Conservation (phyloP, 2,888 invertebrate genomes). For the Abscondita cerata region DNA sequence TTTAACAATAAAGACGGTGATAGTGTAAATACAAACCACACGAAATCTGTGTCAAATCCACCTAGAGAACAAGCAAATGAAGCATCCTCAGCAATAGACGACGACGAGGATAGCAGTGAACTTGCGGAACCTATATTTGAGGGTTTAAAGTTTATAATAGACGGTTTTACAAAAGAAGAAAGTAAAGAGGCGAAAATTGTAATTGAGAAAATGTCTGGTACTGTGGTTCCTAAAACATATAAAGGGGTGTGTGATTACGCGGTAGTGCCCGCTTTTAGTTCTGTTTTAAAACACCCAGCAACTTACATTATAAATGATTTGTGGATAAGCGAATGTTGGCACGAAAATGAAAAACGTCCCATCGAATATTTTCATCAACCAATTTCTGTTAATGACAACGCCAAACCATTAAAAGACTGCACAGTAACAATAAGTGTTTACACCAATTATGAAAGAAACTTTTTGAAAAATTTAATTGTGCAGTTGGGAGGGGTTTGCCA, state of each 20-base stretch:
- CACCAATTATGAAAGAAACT: constrained; percentile 74
- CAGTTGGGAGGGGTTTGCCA: constrained; percentile 72
- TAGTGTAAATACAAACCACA: background rate
- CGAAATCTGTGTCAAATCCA: background rate
- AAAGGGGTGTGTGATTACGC: constrained; percentile 69
- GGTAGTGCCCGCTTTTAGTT: constrained; percentile 63
- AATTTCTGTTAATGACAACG: constrained; percentile 59
- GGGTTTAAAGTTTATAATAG: constrained; percentile 54
- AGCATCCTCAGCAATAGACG: constrained; percentile 20
- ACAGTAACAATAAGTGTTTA: constrained; percentile 84
- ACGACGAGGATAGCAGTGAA: constrained; percentile 25
- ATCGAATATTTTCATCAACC: constrained; percentile 78
- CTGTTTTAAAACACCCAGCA: constrained; percentile 49
- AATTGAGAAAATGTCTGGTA: constrained; percentile 65
- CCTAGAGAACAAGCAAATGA: no score
- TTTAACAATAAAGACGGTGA: constrained; percentile 26
- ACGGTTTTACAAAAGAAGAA: constrained; percentile 59
- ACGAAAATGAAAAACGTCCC: constrained; percentile 64
- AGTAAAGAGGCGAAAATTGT: constrained; percentile 55
- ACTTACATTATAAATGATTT: constrained; percentile 72
- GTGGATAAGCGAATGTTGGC: constrained; percentile 75
- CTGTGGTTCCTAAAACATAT: constrained; percentile 59
- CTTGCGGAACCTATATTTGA: constrained; percentile 37
- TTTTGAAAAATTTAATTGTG: constrained; percentile 73
- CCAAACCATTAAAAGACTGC: constrained; percentile 68